Evolutionary conservation across 2,888 invertebrate species (phyloP), one percentile per base, ranked within the genome.

Genomic region (Ferdinandea cuprea): DNA sequence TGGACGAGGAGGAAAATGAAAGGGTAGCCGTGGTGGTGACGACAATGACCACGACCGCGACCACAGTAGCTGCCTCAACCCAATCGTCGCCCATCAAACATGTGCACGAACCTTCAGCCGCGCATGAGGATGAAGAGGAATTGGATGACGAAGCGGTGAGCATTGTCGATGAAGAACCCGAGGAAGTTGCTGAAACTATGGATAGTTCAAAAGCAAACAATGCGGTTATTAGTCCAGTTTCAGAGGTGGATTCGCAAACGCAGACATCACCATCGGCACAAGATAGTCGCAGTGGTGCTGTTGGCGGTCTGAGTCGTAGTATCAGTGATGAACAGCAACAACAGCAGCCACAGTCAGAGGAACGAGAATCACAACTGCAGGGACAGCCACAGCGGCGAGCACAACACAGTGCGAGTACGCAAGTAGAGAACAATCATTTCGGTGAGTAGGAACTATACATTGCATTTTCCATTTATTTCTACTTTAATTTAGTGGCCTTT

Each of bases 391-490:
- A 66, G 63, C 94, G 94, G 90, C 92, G 95, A 91, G 95, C 96
- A 69, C 93, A 95, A 87, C 93, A 95, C 88, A 96, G 95, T 91
- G 94, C 96, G 50, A 95, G 95, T 86, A 95, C 95, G 7, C 96
- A 96, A 93, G 95, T 96, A 87, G 96, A 96, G 91, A 94, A 95
- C 52, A 95, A 95, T 92, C 95, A 96, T 91, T 96, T 96, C 88
- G 96, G 96, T 96, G 92, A 92, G 92, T 88, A 66, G 42, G 32
- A 13, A 17, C 30, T 15, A n/a, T 63, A 19, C 56, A 56, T 15
- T 19, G 46, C 32, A 25, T 58, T 56, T 58, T 56, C 25, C 40
- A 52, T 42, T 46, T 21, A 42, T 61, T 63, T 44, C 9, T 8
- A 13, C 13, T 48, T 15, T 21, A 48, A 54, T 52, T 35, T 32